A percentile compares a stretch with the other conserved stretches of the same genome.
These are phyloP conservation scores for Lymantria monacha DNA, from an alignment of 2,888 invertebrate species.

Conservation along the genomic window DNA sequence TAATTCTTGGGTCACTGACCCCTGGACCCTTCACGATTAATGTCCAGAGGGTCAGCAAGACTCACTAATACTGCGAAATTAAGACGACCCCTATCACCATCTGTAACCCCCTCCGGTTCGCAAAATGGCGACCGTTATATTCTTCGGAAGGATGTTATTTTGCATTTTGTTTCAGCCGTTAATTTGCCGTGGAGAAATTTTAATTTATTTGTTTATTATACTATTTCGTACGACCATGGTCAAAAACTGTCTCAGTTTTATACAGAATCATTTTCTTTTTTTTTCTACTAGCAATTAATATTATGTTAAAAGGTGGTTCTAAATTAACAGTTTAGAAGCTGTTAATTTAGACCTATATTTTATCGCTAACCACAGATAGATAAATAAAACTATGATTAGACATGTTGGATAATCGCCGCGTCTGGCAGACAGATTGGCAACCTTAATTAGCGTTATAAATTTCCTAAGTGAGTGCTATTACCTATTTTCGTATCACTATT, in stretches of 20 bases:
- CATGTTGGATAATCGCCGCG: no score
- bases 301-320: no score
- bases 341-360: no score
- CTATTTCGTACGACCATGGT: not conserved
- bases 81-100: slow-evolving; percentile 72
- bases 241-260: not conserved
- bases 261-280: no score
- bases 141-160: slow-evolving; percentile 38
- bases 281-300: no score
- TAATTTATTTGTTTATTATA: slow-evolving; percentile 15
- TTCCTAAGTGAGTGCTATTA: no score
- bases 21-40: slow-evolving; percentile 73
- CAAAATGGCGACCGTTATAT: slow-evolving; percentile 46
- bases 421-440: no score
- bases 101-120: slow-evolving; percentile 56
- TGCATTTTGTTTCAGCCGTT: slow-evolving; percentile 33
- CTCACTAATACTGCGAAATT: slow-evolving; percentile 75
- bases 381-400: no score
- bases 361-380: no score
- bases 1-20: slow-evolving; percentile 71
- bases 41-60: slow-evolving; percentile 74
- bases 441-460: no score
- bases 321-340: no score
- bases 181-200: slow-evolving; percentile 23
- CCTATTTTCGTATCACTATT: no score